Evolutionary conservation across 1,140 invertebrate genomes (phyloP), one percentile per base, ranked within the genome.

Genomic region (Heterodera carotae): DNA sequence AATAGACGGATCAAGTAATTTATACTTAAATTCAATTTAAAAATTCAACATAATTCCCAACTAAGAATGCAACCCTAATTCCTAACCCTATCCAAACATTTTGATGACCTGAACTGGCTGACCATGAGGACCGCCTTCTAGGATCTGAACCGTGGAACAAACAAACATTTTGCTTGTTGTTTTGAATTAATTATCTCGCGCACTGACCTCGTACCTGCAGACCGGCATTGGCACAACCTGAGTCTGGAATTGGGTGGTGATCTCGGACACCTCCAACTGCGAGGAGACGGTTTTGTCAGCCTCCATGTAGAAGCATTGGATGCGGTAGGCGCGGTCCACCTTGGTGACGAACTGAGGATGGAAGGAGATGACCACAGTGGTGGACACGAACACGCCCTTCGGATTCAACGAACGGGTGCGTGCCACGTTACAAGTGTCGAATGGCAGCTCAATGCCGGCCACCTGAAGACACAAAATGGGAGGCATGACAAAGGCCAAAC

Each of bases 271-370:
- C 68, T 87, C 85, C 66, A 87, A 71, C 69, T 87, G 84, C 2
- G 83, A 76, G 62, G 75, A 85, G 75, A 87, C 85, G 64, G 85
- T 88, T 75, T 88, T 88, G 82, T 87, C 86, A 60, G 85, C 84
- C 69, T 87, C 85, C 85, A 87, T 87, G 86, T 87, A 87, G 85
- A 87, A 88, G 82, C 85, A 87, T 75, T 87, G 86, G 56, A 87
- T 83, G 31, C 82, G 80, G 81, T 87, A 87, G 77, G 86, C 85
- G 27, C 87, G 82, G 75, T 88, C 86, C 29, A 87, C 85, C 70
- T 87, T 87, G 43, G 85, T 87, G 39, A 88, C 85, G 80, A 87
- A 87, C 73, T 87, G 85, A 25, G 78, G 78, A 70, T 87, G 85
- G 84, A 87, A 87, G 27, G 84, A 84, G 79, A 87, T 87, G 78